A percentile compares a stretch with the other conserved stretches of the same genome.
phyloP scores from a whole-genome alignment of 2,797 vertebrate genomes.

The Eidolon dupreanum region DNA sequence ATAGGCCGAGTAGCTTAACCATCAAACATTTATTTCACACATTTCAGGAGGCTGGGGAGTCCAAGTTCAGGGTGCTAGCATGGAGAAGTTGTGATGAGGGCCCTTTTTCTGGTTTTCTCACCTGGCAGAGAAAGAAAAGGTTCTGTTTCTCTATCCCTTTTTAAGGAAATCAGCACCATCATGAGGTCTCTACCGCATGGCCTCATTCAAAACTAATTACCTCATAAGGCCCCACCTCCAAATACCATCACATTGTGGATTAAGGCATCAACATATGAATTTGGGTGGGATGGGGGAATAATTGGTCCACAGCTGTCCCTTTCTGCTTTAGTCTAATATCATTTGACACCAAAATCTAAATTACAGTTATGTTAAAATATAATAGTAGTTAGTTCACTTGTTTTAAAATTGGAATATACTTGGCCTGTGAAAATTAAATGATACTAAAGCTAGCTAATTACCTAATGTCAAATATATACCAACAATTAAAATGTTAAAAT shows the following conservation, averaged over 20 bases:
- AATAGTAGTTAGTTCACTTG: not conserved
- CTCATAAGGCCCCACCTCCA: not conserved
- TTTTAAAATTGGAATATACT: conserved; percentile 36
- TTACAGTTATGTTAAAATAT: conserved; percentile 48
- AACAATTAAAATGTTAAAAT: not conserved
- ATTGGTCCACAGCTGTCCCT: not conserved
- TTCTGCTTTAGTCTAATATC: not conserved
- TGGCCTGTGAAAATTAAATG: conserved; percentile 32
- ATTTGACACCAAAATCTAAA: not conserved
- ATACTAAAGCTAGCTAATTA: not conserved
- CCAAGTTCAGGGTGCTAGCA: not conserved
- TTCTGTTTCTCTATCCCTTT: not conserved
- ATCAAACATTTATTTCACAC: not conserved
- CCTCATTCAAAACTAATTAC: not conserved
- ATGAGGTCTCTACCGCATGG: not conserved
- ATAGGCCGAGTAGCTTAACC: not conserved
- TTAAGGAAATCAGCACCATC: not conserved
- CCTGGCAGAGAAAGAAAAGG: not conserved
- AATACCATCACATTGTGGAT: not conserved
- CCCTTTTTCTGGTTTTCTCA: not conserved
- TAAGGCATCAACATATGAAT: not conserved
- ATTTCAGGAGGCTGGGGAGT: not conserved
- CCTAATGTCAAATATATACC: not conserved
- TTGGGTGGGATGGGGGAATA: not conserved
- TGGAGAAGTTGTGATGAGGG: not conserved